Evolutionary conservation across 1,140 invertebrate species (phyloP), one percentile per base, ranked within the genome.

Genomic region (Solen grandis): DNA sequence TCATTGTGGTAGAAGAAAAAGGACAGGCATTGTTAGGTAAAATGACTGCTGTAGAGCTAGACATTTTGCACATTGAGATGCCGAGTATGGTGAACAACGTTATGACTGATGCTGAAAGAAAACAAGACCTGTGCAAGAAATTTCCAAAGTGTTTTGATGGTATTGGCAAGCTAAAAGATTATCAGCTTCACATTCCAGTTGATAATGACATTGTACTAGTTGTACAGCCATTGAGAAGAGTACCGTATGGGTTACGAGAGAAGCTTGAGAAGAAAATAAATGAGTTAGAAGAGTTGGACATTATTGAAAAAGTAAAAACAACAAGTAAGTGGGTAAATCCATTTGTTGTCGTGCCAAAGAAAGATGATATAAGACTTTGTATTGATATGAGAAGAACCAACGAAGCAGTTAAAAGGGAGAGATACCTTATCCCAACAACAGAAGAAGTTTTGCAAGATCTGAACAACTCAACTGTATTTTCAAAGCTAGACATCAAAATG

Each of bases 261-360:
- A 84, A 81, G 52, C 29, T 85, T 5, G 76, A 82, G 14, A 38
- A 27, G 33, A 86, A 88, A 74, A 8, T 88, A 22, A 19, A 81
- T 22, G 81, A 88, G 22, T 54, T 85, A 14, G 46, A 78, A 50
- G 29, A 83, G 38, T 33, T 52, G 2, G 84, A 82, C 33, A 62
- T 86, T 13, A 84, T 89, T 36, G 85, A 89, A 74, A 52, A 38
- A 19, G 84, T 84, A 13, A 74, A 85, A 14, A 74, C 69, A 31
- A 83, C 86, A 8, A 85, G 77, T 52, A 54, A 83, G 2, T 89
- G 86, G 88, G 80, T 89, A 27, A 77, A 68, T 8, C 83, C 86
- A n/a, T 52, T 87, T 10, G 70, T 85, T 1, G 36, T 83, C 22
- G 41, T 78, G 3, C 81, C 79, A 5, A 83, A 85, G 62, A 72